Conservation (phyloP, 2,797 vertebrate genomes). For the Trachurus trachurus region DNA sequence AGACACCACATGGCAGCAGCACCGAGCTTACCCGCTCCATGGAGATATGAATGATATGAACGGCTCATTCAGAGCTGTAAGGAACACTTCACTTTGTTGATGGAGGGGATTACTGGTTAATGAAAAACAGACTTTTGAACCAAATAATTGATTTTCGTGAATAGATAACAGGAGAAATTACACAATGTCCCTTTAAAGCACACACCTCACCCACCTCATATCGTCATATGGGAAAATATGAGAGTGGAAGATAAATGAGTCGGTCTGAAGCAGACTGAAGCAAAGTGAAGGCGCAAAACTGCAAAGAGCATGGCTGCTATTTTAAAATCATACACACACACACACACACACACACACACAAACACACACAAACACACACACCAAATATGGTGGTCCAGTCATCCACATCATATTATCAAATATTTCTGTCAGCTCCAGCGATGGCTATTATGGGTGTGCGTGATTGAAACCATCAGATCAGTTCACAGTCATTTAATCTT, state of each 20-base stretch:
- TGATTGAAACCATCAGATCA: conserved; percentile 76
- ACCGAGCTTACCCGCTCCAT: too few relatives aligned
- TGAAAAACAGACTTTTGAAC: too few relatives aligned
- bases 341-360: conserved; percentile 10
- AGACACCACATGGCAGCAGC: too few relatives aligned
- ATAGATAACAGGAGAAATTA: too few relatives aligned
- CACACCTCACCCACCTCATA: too few relatives aligned
- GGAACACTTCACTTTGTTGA: too few relatives aligned
- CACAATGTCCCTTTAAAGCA: too few relatives aligned
- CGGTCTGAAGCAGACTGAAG: conserved; percentile 2
- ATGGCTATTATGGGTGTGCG: conserved; percentile 38
- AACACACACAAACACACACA: conserved; percentile 20
- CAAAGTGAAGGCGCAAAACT: background rate
- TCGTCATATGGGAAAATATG: conserved; percentile 11
- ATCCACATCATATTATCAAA: conserved; percentile 58
- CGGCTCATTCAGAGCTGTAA: too few relatives aligned
- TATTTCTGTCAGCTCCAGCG: conserved; percentile 48
- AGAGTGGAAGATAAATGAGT: conserved; percentile 8
- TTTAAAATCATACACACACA: conserved; percentile 25
- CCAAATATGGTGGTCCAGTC: conserved; percentile 44
- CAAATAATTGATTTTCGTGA: too few relatives aligned
- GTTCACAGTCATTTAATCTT: conserved; percentile 81
- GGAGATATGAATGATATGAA: too few relatives aligned
- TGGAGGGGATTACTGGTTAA: too few relatives aligned
- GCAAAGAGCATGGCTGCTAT: background rate